Evolutionary conservation across 2,797 vertebrate genomes (phyloP), one percentile per base, ranked within the genome.

Genomic region (Ambastaia sidthimunki): DNA sequence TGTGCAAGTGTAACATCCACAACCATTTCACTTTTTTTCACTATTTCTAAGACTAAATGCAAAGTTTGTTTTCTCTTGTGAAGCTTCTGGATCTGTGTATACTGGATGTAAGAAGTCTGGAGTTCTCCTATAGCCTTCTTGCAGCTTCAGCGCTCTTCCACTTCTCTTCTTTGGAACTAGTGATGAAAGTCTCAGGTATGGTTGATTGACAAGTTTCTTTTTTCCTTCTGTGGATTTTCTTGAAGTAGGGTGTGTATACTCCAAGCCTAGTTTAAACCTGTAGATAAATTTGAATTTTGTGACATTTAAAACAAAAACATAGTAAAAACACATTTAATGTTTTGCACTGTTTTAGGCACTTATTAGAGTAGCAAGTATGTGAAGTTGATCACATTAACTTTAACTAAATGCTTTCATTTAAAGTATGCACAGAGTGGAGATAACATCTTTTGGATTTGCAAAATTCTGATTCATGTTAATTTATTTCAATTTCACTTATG

Each of bases 111-210:
- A 94, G 87, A 66, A 96, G 95, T 89, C 91, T 98, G n/a, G 95
- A 97, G 85, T 98, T 96, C 76, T 91, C 96, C 0, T 95, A 96
- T 0, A 93, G 97, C 5, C 71, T 97, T 1, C 94, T 99, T 2
- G 97, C 97, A 55, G 98, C 97, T 31, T 96, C 97, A 1, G 97
- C 96, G 67, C 89, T 99, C 50, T 99, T 98, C 89, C 97, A 99
- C 85, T 99, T 99, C 90, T 97, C 96, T 0, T 98, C 96, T 0
- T 83, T 95, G 67, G 96, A 98, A 76, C 72, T 99, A 83, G 96
- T 97, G 89, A 93, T 96, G 80, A 98, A 92, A 15, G 97, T 98
- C 85, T 97, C 97, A 68, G 98, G 98, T 99, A 92, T 1, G 82
- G 57, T 9, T 21, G n/a, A 28, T 28, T 28, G 4, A 28, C 47